Evolutionary conservation across 2,797 vertebrate species (phyloP), one percentile per base, ranked within the genome.

Genomic region (Rachycentron canadum): DNA sequence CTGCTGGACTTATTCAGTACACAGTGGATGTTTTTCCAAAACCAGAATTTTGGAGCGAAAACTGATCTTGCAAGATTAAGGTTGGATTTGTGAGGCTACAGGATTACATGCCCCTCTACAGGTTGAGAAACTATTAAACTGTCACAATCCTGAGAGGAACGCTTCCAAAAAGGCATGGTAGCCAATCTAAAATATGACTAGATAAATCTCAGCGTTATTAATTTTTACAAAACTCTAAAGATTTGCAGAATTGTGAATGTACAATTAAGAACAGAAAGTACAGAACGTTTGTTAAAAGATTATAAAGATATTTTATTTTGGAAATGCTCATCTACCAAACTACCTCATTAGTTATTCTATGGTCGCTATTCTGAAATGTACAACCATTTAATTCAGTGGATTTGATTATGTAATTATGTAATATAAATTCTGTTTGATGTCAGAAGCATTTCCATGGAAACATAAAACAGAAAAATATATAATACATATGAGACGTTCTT

Each of bases 61-160:
- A 52, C 23, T 60, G 56, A 75, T 83, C 25, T 77, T 73, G 43
- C 1, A 21, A 83, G 84, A 82, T 87, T 84, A 76, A 76, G 72
- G 56, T 30, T 76, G 79, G 84, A 89, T 91, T 91, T 88, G 81
- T 77, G 32, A 76, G 63, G 67, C 64, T 49, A 38, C 70, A 19
- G 73, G 85, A 88, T 89, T 88, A 88, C 79, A 84, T n/a, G 66
- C 28, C 69, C 62, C 63, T 81, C 66, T 73, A 41, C 55, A 83
- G 77, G 74, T 82, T 82, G 53, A 85, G 40, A 72, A 69, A 80
- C 68, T 80, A 68, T 68, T 78, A 82, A 67, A 80, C 65, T 75
- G 63, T 72, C 70, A 49, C 75, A 82, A 69, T 71, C 70, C 58
- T 68, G 38, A 76, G 32, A 60, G 71, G 26, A 85, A 61, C 5